Evolutionary conservation across 2,797 vertebrate genomes (phyloP).

Genomic region (Sparidentex hasta): DNA sequence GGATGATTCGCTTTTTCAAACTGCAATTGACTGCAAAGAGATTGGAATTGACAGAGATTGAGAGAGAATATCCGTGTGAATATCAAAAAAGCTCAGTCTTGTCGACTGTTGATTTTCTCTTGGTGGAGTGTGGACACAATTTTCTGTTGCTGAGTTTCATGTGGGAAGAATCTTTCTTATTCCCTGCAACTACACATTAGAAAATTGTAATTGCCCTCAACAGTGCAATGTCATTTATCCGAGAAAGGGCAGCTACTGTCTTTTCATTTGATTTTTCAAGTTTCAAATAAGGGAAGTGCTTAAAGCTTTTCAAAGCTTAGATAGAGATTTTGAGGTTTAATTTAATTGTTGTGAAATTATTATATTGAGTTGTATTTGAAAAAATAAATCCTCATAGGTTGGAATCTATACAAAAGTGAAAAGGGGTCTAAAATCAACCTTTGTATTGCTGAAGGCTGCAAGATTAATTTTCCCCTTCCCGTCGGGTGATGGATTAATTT

Average conservation of each 20-base stretch:
- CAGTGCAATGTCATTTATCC: constrained; percentile 1
- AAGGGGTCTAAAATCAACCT: constrained; percentile 33
- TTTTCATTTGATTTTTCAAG: no score
- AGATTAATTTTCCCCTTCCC: constrained; percentile 59
- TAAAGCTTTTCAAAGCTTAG: no score
- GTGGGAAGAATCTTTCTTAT: not conserved
- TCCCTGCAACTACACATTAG: constrained; percentile 11
- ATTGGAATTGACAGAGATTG: constrained; percentile 19
- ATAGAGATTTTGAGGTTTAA: no score
- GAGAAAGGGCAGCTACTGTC: not conserved
- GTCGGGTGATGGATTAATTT: constrained; percentile 67
- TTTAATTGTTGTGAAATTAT: not conserved
- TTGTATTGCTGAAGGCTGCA: constrained; percentile 48
- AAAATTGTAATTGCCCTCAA: constrained; percentile 16
- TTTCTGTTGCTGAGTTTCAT: constrained; percentile 23
- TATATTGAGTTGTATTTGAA: not conserved
- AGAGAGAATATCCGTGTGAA: constrained; percentile 23
- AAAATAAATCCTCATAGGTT: not conserved
- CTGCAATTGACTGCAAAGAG: constrained; percentile 26
- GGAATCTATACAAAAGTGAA: constrained; percentile 4
- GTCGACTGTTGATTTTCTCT: constrained; percentile 17
- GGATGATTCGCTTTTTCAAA: constrained; percentile 31
- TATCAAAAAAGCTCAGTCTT: constrained; percentile 2
- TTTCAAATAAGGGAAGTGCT: no score
- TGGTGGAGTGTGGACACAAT: not conserved